A percentile compares a stretch with the other conserved stretches of the same genome.
phyloP scores from a whole-genome alignment of 2,888 invertebrate genomes.

The Alcis repandata region DNA sequence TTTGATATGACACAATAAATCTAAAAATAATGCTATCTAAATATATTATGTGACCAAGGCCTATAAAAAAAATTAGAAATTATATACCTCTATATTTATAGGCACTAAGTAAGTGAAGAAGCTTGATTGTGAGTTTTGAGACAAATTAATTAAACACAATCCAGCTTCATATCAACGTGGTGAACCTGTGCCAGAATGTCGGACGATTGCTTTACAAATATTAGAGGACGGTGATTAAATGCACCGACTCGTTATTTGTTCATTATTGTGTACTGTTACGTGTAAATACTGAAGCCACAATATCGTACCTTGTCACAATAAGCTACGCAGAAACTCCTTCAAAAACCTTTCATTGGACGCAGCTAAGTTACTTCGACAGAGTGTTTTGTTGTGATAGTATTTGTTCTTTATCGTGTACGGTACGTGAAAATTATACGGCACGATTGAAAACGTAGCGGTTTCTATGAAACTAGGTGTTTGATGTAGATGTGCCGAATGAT shows the following conservation, averaged over 20 bases:
- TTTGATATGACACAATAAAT: too few species aligned
- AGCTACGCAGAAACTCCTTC: background rate
- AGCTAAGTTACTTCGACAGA: slow-evolving; percentile 20
- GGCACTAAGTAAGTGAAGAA: too few species aligned
- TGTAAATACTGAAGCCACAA: slow-evolving; percentile 16
- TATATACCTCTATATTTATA: too few species aligned
- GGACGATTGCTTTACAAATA: slow-evolving; percentile 73
- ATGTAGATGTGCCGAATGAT: slow-evolving; percentile 25
- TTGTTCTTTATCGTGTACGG: slow-evolving; percentile 12
- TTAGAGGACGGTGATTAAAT: slow-evolving; percentile 67
- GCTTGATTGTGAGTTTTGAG: too few species aligned
- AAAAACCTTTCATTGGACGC: background rate
- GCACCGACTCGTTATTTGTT: slow-evolving; percentile 59
- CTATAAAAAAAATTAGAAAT: too few species aligned
- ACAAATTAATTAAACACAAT: slow-evolving; percentile 5
- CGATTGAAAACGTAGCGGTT: slow-evolving; percentile 35
- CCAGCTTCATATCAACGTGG: slow-evolving; percentile 12
- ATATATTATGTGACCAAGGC: too few species aligned
- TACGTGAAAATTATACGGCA: slow-evolving; percentile 32
- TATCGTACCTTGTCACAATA: slow-evolving; percentile 17
- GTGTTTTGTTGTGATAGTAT: slow-evolving; percentile 9
- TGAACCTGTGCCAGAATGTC: slow-evolving; percentile 52
- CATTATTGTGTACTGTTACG: slow-evolving; percentile 47
- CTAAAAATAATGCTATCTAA: too few species aligned
- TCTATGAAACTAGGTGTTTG: slow-evolving; percentile 27